Base-by-base conservation (phyloP, 2,797 vertebrate species). In the Sarcophilus harrisii region DNA sequence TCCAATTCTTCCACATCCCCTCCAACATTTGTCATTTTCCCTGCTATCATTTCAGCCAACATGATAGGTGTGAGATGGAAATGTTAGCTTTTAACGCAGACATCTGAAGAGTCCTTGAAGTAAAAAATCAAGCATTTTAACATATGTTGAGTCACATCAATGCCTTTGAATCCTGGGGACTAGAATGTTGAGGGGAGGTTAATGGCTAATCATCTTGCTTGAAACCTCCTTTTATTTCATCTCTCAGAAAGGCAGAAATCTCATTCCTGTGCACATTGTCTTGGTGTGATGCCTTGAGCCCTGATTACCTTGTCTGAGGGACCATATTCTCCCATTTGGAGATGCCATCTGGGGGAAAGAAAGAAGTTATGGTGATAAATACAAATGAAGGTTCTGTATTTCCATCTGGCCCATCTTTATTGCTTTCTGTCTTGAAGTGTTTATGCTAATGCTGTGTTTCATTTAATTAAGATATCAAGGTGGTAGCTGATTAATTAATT, bases 401-500 rank as follows among this genome's bases (percentile, higher is more conserved):
- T 4, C 92, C 94, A 1, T 9, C 81, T n/a, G 45, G 54, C 60
- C 73, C 0, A 4, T 59, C 58, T 93, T 55, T 52, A 28, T 58
- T 90, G 58, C 59, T n/a, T 49, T 59, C n/a, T 57, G 57, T 52
- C 87, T 57, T 60, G 58, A 52, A 0, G 3, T 55, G 57, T 38
- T 90, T 58, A 16, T 62, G 24, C 29, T 87, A 73, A 91, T 24
- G 90, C 30, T 81, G 95, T 0, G 89, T 92, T 97, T 90, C 94
- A 38, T 94, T 96, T 95, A 91, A 96, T 90, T 32, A 94, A n/a
- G 93, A 14, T 62, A 92, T 87, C 89, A 57, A 60, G 93, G 95
- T 95, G 93, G 92, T 57, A 14, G 29, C 60, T 93, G 96, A 96
- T 95, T 94, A 96, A 96, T 95, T 95, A 81, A 96, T 54, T 97